Base-by-base conservation (phyloP, 2,797 vertebrate genomes). In the Sorex maritimensis region DNA sequence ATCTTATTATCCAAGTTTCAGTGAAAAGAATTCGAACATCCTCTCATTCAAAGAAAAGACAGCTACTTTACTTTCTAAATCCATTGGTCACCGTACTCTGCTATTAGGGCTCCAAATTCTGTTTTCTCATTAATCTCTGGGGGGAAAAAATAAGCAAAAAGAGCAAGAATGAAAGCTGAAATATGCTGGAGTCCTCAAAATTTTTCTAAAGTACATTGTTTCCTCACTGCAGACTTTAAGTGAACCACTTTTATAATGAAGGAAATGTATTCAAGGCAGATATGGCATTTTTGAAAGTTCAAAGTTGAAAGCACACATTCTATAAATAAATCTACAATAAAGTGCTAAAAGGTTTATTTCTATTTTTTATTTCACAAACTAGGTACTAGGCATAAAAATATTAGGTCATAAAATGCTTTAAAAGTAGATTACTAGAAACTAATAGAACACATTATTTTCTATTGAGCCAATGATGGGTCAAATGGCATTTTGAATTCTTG, bases 311-410 rank as follows among this genome's bases (percentile, higher is more conserved):
- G 95, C 96, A 94, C 84, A 93, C 71, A 95, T 93, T 95, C 97
- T 97, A 97, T 97, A 98, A 98, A 98, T 98, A 98, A 97, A 97
- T 95, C 96, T 95, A 85, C 95, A 97, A 94, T 95, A 93, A 98
- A 97, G 92, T 94, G 38, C 95, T 26, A 97, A 97, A 97, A 97
- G 96, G 93, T 98, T 98, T 97, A 97, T 97, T 98, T 97, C 96
- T 96, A 97, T 97, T 98, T 97, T 96, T 96, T 93, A 97, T 97
- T 97, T 98, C 97, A 97, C 97, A 97, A 97, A 97, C 95, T 96
- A 92, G 89, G 90, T 97, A 96, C 81, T 93, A 97, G 92, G 91
- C 87, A 97, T 97, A 98, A 98, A 98, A 98, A 97, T 96, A 95
- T 95, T 95, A 93, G 77, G 91, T 95, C 93, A 97, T 98, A 98